Evolutionary conservation across 2,888 invertebrate genomes (phyloP).

Genomic region (Smittia aterrima): DNA sequence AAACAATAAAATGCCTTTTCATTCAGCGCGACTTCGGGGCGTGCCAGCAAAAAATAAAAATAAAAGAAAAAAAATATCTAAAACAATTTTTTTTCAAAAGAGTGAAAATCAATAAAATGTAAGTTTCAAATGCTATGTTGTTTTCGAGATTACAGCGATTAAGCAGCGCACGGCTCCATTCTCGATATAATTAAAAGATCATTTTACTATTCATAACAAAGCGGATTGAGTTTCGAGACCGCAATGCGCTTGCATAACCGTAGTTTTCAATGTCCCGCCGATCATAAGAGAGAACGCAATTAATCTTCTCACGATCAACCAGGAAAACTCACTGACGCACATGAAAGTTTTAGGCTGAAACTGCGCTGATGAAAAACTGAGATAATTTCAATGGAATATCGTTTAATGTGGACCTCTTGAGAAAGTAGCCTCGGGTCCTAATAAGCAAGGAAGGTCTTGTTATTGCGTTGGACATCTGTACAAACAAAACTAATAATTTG

Average conservation of each 20-base stretch:
- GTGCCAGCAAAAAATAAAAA: not conserved
- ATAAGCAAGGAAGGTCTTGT: too few relatives aligned
- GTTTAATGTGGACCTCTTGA: too few relatives aligned
- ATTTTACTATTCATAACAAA: not conserved
- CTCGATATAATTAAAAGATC: constrained; percentile 11
- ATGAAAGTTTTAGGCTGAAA: too few relatives aligned
- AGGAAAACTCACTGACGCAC: too few relatives aligned
- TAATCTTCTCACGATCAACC: too few relatives aligned
- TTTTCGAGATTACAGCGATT: constrained; percentile 3
- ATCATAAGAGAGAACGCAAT: not conserved
- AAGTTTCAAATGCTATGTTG: constrained; percentile 4
- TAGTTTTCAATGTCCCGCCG: not conserved
- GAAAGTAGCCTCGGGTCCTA: too few relatives aligned
- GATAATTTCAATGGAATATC: too few relatives aligned
- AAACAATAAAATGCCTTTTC: constrained; percentile 32
- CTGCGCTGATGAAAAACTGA: too few relatives aligned
- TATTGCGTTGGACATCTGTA: too few relatives aligned
- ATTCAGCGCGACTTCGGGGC: constrained; percentile 15
- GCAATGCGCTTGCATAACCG: not conserved
- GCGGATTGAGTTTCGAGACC: too few relatives aligned
- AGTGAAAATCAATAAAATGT: constrained; percentile 20
- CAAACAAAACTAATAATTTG: too few relatives aligned
- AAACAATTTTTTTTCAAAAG: not conserved
- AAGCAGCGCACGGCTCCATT: not conserved
- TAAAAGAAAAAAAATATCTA: not conserved